Evolutionary conservation across 2,888 invertebrate genomes (phyloP).

Genomic region (Meiosimyza platycephala): DNA sequence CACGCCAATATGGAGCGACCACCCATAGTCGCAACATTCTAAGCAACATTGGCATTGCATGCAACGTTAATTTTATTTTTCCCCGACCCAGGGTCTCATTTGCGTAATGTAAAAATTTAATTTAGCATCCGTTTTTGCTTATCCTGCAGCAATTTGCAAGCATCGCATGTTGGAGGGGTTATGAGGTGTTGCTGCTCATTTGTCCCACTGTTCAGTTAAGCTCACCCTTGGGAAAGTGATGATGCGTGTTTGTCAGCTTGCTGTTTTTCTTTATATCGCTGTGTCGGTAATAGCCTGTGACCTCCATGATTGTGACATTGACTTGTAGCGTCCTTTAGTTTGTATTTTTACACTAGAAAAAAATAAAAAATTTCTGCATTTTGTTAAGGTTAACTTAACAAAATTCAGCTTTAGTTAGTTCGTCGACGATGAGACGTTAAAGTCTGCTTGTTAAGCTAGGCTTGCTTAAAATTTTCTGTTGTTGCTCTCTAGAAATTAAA

Average conservation of each 20-base stretch:
- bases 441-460: no score
- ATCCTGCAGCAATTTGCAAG: conserved; percentile 39
- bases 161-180: background rate
- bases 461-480: no score
- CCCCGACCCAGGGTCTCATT: conserved; percentile 48
- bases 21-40: background rate
- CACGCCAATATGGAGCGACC: background rate
- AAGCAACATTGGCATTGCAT: background rate
- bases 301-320: conserved; percentile 42
- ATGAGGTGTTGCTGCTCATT: background rate
- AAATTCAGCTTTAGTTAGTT: no score
- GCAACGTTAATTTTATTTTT: background rate
- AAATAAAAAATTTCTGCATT: no score
- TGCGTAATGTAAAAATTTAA: conserved; percentile 61
- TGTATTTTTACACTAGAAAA: conserved; percentile 31
- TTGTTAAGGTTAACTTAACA: no score
- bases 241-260: background rate
- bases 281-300: conserved; percentile 57
- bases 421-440: no score
- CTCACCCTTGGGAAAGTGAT: background rate
- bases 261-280: background rate
- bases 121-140: conserved; percentile 46
- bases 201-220: background rate
- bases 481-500: no score
- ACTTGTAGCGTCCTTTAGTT: conserved; percentile 13